Conservation (phyloP, 2,888 invertebrate genomes). For the Chymomyza procnemis region DNA sequence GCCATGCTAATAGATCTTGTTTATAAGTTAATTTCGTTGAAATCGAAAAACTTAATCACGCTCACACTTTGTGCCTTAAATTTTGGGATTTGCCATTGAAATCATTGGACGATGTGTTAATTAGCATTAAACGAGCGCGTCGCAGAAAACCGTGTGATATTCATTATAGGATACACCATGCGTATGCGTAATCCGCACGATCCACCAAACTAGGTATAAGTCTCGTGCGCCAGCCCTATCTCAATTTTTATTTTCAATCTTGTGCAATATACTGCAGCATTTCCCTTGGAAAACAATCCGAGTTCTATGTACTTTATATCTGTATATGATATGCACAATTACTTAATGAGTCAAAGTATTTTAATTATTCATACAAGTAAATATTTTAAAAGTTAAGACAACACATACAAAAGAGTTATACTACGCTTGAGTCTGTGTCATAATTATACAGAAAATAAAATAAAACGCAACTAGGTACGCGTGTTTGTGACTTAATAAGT, state of each 20-base stretch:
- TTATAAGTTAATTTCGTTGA: constrained; percentile 58
- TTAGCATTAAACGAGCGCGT: background rate
- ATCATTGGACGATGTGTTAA: background rate
- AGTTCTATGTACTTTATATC: background rate
- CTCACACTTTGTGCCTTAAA: constrained; percentile 18
- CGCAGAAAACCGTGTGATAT: background rate
- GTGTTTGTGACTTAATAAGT: constrained; percentile 16
- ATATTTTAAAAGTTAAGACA: background rate
- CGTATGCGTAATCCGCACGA: constrained; percentile 1
- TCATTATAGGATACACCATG: background rate
- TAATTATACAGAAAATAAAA: background rate
- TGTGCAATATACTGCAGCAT: background rate
- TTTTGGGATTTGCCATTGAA: background rate
- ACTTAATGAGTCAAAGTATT: background rate
- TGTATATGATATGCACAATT: background rate
- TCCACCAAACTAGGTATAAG: background rate
- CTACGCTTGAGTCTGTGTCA: too few relatives aligned
- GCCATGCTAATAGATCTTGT: constrained; percentile 57
- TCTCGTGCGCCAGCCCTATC: background rate
- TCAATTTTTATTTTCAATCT: background rate
- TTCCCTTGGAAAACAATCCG: background rate
- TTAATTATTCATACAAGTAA: background rate
- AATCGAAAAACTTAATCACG: constrained; percentile 45
- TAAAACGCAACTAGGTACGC: constrained; percentile 14
- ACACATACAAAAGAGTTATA: background rate